Conservation (phyloP, 2,888 invertebrate genomes). For the Ceriagrion tenellum region DNA sequence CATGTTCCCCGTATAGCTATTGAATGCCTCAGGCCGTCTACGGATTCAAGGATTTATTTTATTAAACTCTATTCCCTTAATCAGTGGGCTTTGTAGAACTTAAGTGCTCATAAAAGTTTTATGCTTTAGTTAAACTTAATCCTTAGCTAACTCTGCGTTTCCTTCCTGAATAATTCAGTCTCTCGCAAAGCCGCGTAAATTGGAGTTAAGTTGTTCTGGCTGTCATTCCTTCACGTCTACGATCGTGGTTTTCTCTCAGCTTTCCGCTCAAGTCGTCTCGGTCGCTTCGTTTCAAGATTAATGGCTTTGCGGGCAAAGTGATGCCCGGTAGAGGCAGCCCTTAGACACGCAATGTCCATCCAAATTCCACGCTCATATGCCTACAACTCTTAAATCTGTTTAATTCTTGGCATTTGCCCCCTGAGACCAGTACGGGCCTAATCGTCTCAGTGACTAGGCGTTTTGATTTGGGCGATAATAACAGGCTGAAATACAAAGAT, state of each 20-base stretch:
- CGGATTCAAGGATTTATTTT: no score
- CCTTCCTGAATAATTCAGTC: neutral
- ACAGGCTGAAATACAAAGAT: neutral
- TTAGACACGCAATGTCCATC: neutral
- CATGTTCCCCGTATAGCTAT: no score
- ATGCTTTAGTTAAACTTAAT: no score
- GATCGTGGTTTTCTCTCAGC: neutral
- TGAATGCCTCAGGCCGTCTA: no score
- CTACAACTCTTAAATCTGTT: neutral
- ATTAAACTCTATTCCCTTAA: no score
- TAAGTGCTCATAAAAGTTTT: no score
- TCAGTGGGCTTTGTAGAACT: no score
- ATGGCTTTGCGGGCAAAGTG: neutral
- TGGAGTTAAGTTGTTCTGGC: neutral
- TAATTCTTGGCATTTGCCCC: neutral
- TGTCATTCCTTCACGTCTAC: neutral
- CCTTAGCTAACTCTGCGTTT: neutral
- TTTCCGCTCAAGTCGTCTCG: neutral
- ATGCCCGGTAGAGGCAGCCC: neutral
- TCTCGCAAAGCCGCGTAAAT: neutral
- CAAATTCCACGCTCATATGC: neutral
- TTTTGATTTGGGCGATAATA: no score
- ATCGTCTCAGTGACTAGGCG: neutral
- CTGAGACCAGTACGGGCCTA: neutral
- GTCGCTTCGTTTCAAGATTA: neutral